These are phyloP conservation scores for Lampris incognitus DNA, from an alignment of 2,113 vertebrate species.

Conservation along the genomic window DNA sequence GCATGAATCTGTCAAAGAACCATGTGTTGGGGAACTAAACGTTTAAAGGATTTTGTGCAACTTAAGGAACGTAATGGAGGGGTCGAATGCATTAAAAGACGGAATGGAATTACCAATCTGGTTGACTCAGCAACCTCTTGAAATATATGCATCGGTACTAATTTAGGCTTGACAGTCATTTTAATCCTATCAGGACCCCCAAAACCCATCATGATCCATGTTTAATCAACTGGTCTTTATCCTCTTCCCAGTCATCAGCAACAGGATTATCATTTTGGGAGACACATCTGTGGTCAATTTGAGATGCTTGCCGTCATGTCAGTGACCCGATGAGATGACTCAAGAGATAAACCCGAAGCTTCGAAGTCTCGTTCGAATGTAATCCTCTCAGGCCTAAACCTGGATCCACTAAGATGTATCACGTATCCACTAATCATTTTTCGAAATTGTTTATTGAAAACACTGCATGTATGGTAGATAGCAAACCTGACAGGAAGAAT, in stretches of 20 bases:
- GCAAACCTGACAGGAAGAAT: conserved; percentile 8
- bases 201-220: conserved; percentile 49
- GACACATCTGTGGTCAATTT: conserved; percentile 76
- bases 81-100: not conserved
- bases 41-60: not conserved
- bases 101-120: conserved; percentile 34
- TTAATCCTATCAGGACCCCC: conserved; percentile 52
- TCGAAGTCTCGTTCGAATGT: conserved; percentile 51
- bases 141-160: conserved; percentile 36
- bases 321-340: conserved; percentile 67
- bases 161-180: conserved; percentile 66
- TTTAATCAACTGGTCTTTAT: conserved; percentile 66
- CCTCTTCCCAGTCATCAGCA: conserved; percentile 62
- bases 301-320: conserved; percentile 54
- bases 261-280: conserved; percentile 67
- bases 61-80: not conserved
- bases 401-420: conserved; percentile 59
- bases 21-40: not conserved
- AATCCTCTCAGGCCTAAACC: conserved; percentile 65
- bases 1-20: not conserved
- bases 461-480: conserved; percentile 37
- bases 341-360: conserved; percentile 63
- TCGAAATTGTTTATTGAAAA: conserved; percentile 71
- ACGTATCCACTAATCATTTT: conserved; percentile 67
- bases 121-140: conserved; percentile 1